Conservation (phyloP, 2,888 invertebrate species). For the Mythimna impura region DNA sequence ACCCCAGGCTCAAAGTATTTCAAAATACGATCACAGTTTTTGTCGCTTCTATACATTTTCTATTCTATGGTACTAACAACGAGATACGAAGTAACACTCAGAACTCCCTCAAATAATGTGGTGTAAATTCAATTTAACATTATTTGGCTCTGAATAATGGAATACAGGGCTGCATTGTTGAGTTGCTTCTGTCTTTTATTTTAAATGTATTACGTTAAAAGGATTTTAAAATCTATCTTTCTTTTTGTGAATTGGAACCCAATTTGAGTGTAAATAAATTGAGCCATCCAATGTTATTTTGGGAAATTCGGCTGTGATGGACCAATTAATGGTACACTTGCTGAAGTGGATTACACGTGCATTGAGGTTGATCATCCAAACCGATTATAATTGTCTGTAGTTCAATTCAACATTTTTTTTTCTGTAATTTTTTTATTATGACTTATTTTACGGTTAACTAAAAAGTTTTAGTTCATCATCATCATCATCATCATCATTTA, state of each 20-base stretch:
- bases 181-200: background rate
- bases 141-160: conserved; percentile 37
- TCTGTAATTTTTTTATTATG: no score
- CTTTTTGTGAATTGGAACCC: background rate
- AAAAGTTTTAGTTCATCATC: no score
- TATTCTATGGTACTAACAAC: conserved; percentile 19
- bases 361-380: no score
- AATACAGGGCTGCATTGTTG: conserved; percentile 15
- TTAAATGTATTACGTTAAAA: conserved; percentile 7
- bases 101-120: conserved; percentile 32
- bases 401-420: no score
- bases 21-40: background rate
- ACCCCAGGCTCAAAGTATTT: no score
- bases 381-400: no score
- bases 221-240: conserved; percentile 10
- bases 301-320: background rate
- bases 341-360: no score
- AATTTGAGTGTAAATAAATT: background rate
- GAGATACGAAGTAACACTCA: conserved; percentile 16
- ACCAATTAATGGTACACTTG: background rate
- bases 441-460: no score
- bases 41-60: background rate
- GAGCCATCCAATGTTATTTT: background rate
- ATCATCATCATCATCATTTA: no score
- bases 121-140: conserved; percentile 50